A percentile compares a stretch with the other conserved stretches of the same genome.
These are phyloP conservation scores for Chloropsis hardwickii DNA, from an alignment of 2,113 vertebrate species.

Conservation along the genomic window DNA sequence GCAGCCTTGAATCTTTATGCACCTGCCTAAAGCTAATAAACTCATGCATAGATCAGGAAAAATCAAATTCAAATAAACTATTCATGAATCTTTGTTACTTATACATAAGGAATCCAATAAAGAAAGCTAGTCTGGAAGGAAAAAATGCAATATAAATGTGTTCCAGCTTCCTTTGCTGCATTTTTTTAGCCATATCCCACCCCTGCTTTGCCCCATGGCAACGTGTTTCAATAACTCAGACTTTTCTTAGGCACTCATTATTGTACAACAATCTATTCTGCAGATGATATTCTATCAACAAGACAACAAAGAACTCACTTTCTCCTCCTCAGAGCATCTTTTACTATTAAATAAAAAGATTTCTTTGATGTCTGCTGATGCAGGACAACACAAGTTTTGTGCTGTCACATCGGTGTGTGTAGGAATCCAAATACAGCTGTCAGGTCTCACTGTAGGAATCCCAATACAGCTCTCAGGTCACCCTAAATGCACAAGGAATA, in stretches of 20 bases:
- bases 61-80: constrained; percentile 1
- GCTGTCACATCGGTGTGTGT: rapidly evolving
- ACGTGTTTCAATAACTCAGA: neutral
- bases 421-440: no score
- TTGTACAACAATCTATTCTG: neutral
- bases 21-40: constrained; percentile 4
- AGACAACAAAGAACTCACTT: neutral
- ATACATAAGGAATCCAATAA: constrained; percentile 2
- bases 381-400: neutral
- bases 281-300: neutral
- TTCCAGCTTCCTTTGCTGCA: neutral
- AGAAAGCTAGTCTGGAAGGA: neutral
- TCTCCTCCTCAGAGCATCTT: neutral
- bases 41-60: neutral
- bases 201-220: neutral
- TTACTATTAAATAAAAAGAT: neutral
- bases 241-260: neutral
- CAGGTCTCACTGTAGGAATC: neutral
- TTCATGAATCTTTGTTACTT: constrained; percentile 5
- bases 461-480: neutral
- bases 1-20: neutral
- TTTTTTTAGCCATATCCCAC: neutral
- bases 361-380: neutral
- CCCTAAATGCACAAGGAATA: rapidly evolving
- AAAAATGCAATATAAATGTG: neutral